Percentiles rank a stretch among this genome's conserved stretches.
phyloP scores from a whole-genome alignment of 2,888 invertebrate genomes.

The Platypus cylindrus region DNA sequence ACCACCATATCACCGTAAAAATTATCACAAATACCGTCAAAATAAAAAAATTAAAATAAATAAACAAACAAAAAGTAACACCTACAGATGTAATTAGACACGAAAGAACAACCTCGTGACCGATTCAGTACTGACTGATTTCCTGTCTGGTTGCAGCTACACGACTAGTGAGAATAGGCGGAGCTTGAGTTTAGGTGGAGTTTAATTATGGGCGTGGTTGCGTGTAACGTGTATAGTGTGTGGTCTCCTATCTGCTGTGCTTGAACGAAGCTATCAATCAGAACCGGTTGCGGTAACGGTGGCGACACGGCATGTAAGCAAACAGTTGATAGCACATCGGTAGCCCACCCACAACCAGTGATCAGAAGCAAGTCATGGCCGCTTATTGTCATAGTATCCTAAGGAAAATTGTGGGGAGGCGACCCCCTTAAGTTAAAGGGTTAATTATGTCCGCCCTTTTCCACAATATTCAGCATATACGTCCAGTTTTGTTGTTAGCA shows the following conservation, averaged over 20 bases:
- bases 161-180: not conserved
- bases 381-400: constrained; percentile 18
- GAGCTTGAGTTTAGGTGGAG: not conserved
- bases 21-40: constrained; percentile 11
- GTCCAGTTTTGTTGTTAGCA: constrained; percentile 8
- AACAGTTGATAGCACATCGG: constrained; percentile 35
- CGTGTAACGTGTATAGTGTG: constrained; percentile 28
- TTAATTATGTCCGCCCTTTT: constrained; percentile 11
- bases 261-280: constrained; percentile 37
- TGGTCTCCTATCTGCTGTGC: constrained; percentile 33
- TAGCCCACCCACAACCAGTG: constrained; percentile 28
- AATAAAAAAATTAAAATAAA: not conserved
- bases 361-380: constrained; percentile 30
- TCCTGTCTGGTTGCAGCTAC: not conserved
- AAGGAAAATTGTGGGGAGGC: constrained; percentile 10
- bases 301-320: constrained; percentile 38
- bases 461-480: constrained; percentile 10
- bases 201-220: constrained; percentile 7
- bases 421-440: constrained; percentile 11
- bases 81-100: constrained; percentile 8
- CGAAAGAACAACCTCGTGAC: constrained; percentile 17
- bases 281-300: constrained; percentile 34
- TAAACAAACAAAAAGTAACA: constrained; percentile 10
- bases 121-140: constrained; percentile 27
- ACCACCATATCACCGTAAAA: constrained; percentile 33